Base-by-base conservation (phyloP, 2,797 vertebrate genomes). In the Vipera ursinii region DNA sequence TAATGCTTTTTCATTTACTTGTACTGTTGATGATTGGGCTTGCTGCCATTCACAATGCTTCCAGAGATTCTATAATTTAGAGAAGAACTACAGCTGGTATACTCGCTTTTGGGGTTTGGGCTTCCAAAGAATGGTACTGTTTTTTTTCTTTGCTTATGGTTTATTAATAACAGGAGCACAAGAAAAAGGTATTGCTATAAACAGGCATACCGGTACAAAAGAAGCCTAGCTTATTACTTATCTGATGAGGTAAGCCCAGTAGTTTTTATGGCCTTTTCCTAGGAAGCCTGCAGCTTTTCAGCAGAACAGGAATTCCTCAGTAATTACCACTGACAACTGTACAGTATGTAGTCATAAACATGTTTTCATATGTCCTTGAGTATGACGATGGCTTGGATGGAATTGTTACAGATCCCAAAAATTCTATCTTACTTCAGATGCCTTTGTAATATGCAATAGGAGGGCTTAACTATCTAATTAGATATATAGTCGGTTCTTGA, bases 1-100 rank as follows among this genome's bases (percentile, higher is more conserved):
- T 89, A 87, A 95, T 73, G 93, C 92, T 95, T 95, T 93, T 90
- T 95, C 93, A 94, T 92, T 94, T 92, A 95, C 90, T 73, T 48
- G 69, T 63, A 86, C 94, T 93, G 86, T 95, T 95, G 89, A 90
- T 63, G 92, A 93, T 91, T 91, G 87, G 60, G 38, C 60, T 26
- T 65, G 24, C 57, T 87, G 53, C 44, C 59, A 56, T 78, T 55
- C 57, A 63, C 44, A 82, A 65, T 22, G 56, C 92, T 93, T 93
- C 89, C 89, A 82, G 22, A 91, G 55, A 88, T 60, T 28, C 69
- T 88, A 28, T 60, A n/a, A 78, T 90, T 61, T 82, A 48, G 57
- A 73, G 69, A 91, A 38, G 17, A 55, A 24, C 17, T 88, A 65
- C 48, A 55, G 51, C 24, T 82, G 26, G 20, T 57, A n/a, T 28